A percentile compares a stretch with the other conserved stretches of the same genome.
Conservation (phyloP, 2,113 vertebrate genomes). For the Sphaerodactylus townsendi region DNA sequence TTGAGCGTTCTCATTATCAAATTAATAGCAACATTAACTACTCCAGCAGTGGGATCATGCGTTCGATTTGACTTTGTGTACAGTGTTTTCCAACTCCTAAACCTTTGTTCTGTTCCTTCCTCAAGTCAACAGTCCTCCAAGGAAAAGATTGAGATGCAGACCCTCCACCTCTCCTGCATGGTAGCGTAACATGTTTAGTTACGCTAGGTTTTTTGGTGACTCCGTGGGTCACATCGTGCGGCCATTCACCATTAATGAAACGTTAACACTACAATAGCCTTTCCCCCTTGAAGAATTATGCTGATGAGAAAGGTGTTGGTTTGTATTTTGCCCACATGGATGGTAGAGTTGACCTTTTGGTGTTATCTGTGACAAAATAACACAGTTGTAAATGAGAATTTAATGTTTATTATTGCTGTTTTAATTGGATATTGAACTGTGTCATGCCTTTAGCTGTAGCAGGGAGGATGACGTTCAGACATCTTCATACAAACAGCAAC, state of each 20-base stretch:
- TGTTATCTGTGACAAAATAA: conserved; percentile 2
- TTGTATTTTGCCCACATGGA: background rate
- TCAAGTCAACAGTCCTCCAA: background rate
- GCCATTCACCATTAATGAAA: background rate
- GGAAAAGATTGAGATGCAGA: background rate
- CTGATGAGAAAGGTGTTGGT: background rate
- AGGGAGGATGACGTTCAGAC: too few relatives aligned
- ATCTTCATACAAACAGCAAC: too few relatives aligned
- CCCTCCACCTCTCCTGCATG: conserved; percentile 37
- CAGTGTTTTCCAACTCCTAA: background rate
- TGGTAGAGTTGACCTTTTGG: background rate
- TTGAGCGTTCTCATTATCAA: background rate
- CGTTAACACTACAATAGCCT: background rate
- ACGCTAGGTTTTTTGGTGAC: conserved; percentile 42
- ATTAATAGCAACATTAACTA: background rate
- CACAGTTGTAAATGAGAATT: background rate
- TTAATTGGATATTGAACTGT: too few relatives aligned
- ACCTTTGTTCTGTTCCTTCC: background rate
- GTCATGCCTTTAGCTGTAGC: too few relatives aligned
- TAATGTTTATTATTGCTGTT: too few relatives aligned
- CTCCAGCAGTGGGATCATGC: background rate
- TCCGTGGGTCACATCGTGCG: conserved; percentile 31
- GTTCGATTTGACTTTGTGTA: background rate
- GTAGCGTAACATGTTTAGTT: conserved; percentile 42
- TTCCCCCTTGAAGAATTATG: conserved; percentile 33